These are phyloP conservation scores for Melierax canorus DNA, from an alignment of 2,113 vertebrate species.

Conservation along the genomic window DNA sequence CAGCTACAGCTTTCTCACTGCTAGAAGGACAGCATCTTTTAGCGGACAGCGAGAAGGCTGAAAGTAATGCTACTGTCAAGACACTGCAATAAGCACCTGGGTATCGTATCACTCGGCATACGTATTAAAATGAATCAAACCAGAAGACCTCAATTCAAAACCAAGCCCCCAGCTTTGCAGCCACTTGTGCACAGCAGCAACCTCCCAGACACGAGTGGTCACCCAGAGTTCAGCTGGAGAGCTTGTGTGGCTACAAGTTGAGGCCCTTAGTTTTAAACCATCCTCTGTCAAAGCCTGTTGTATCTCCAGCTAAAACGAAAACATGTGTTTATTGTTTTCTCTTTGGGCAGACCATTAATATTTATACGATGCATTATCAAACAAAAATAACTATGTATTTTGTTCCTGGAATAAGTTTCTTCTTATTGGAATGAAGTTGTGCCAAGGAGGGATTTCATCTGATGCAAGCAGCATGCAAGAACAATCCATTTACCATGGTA, in stretches of 20 bases:
- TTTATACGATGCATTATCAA: neutral
- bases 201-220: neutral
- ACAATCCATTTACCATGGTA: neutral
- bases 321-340: neutral
- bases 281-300: neutral
- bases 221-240: neutral
- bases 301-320: slow-evolving; percentile 1
- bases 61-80: rapidly evolving
- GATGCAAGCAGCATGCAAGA: slow-evolving; percentile 25
- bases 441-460: slow-evolving; percentile 22
- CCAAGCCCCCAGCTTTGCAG: neutral
- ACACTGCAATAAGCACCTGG: neutral
- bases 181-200: neutral
- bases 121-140: neutral
- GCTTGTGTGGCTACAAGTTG: neutral
- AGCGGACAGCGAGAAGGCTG: neutral
- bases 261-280: neutral
- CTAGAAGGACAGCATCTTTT: neutral
- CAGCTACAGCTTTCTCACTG: neutral
- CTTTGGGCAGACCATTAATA: slow-evolving; percentile 1
- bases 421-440: slow-evolving; percentile 1
- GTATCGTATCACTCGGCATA: neutral
- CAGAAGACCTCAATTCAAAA: neutral
- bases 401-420: neutral
- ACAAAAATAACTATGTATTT: neutral